Evolutionary conservation across 2,888 invertebrate species (phyloP).

Genomic region (Nysson spinosus): DNA sequence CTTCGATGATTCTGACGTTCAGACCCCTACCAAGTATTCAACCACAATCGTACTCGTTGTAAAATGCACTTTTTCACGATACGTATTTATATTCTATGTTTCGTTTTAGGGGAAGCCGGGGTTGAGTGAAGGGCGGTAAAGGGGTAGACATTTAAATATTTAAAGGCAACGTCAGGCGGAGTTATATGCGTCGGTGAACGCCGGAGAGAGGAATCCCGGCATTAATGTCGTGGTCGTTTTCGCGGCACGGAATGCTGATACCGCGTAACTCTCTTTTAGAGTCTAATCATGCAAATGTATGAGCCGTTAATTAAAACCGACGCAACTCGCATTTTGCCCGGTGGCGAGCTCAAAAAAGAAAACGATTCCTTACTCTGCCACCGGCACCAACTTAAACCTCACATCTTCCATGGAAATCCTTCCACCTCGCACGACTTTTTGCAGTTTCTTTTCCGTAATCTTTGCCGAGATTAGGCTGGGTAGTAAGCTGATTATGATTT

Average conservation of each 20-base stretch:
- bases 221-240: conserved; percentile 52
- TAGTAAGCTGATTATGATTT: no score
- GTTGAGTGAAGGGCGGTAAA: not conserved
- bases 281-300: conserved; percentile 62
- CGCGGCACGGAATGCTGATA: conserved; percentile 53
- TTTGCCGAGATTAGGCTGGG: no score
- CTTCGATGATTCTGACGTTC: no score
- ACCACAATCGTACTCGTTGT: no score
- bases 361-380: not conserved
- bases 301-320: conserved; percentile 59
- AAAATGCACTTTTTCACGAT: no score
- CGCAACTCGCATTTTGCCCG: conserved; percentile 34
- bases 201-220: conserved; percentile 33
- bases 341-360: not conserved
- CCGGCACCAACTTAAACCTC: not conserved
- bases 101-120: not conserved
- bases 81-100: no score
- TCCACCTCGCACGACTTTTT: not conserved
- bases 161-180: conserved; percentile 36
- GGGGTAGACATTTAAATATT: conserved; percentile 48
- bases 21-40: no score
- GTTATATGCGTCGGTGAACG: conserved; percentile 36
- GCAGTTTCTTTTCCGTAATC: no score
- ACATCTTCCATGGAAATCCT: not conserved
- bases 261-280: conserved; percentile 47